A percentile compares a stretch with the other conserved stretches of the same genome.
Conservation (phyloP, 1,140 invertebrate species). For the Pararge aegeria region DNA sequence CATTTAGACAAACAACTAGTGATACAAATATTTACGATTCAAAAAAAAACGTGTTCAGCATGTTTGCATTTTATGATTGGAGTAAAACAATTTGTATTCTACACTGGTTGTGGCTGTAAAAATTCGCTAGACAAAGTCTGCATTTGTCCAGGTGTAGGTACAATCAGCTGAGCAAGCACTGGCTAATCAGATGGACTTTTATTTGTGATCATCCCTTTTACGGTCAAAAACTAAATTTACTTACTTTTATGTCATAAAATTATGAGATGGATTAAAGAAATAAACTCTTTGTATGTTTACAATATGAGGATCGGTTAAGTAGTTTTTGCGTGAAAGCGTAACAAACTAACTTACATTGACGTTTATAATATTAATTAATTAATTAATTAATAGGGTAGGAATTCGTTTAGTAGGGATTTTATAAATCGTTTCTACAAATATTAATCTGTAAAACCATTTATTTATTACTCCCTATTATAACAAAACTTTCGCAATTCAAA, state of each 20-base stretch:
- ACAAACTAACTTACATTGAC: no score
- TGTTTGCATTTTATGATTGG: slow-evolving; percentile 61
- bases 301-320: no score
- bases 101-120: slow-evolving; percentile 48
- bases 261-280: not conserved
- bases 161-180: slow-evolving; percentile 52
- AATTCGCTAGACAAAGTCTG: slow-evolving; percentile 40
- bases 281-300: not conserved
- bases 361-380: no score
- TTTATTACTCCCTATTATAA: no score
- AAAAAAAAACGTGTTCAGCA: slow-evolving; percentile 40
- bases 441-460: no score
- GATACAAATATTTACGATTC: slow-evolving; percentile 37
- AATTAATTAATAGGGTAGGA: no score
- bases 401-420: no score
- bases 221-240: not conserved
- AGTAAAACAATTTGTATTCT: slow-evolving; percentile 65
- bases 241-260: not conserved
- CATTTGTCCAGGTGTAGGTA: slow-evolving; percentile 54
- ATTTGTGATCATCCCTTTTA: slow-evolving; percentile 1
- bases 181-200: slow-evolving; percentile 18
- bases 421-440: no score
- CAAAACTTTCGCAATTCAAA: no score
- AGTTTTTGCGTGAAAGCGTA: no score
- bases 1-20: slow-evolving; percentile 6